phyloP scores from a whole-genome alignment of 2,888 invertebrate species.

The Polyploca ridens region DNA sequence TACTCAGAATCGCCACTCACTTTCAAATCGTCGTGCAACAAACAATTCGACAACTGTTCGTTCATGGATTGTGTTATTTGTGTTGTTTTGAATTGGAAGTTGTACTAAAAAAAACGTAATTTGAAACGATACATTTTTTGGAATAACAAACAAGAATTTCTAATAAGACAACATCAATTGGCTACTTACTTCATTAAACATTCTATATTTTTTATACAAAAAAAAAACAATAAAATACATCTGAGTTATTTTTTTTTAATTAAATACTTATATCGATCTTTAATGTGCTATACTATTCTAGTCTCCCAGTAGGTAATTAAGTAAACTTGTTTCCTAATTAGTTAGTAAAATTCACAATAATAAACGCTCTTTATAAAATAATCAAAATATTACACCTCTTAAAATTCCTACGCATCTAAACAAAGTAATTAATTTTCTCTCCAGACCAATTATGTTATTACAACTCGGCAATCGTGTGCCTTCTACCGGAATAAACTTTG shows the following conservation, averaged over 20 bases:
- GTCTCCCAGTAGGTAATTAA: neutral
- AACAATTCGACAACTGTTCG: slow-evolving; percentile 11
- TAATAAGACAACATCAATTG: no score
- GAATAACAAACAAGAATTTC: neutral
- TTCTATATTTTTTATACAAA: no score
- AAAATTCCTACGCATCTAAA: slow-evolving; percentile 17
- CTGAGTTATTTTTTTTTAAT: no score
- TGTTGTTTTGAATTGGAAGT: neutral
- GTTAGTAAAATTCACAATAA: neutral
- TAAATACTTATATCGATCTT: no score
- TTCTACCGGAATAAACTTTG: slow-evolving; percentile 12
- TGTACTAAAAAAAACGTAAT: no score
- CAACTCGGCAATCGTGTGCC: neutral
- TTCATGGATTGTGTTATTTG: neutral
- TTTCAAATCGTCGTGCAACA: slow-evolving; percentile 63
- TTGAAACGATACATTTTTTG: neutral
- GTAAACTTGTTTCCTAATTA: neutral
- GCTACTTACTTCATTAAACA: no score
- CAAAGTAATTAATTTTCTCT: slow-evolving; percentile 21
- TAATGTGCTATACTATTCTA: no score
- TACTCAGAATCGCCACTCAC: slow-evolving; percentile 59
- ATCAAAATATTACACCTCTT: slow-evolving; percentile 13
- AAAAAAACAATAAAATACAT: no score
- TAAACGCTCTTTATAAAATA: neutral
- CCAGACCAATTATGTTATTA: slow-evolving; percentile 12